phyloP scores from a whole-genome alignment of 2,888 invertebrate species.

The Thecocarcelia acutangulata region DNA sequence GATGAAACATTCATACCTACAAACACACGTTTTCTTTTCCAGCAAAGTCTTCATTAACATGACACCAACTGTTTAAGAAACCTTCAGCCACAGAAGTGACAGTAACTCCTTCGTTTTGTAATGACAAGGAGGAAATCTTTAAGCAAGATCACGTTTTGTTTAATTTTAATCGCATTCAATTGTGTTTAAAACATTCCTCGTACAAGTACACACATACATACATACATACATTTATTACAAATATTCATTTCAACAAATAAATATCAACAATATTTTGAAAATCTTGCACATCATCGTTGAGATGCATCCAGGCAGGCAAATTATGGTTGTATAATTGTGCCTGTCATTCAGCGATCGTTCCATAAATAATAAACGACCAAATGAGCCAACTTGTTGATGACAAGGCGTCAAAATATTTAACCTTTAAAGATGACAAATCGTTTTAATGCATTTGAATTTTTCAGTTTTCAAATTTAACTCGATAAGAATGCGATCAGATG shows the following conservation, averaged over 20 bases:
- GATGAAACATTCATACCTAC: not conserved
- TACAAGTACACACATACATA: slow-evolving; percentile 39
- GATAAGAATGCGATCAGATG: slow-evolving; percentile 6
- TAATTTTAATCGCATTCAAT: slow-evolving; percentile 38
- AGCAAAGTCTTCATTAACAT: slow-evolving; percentile 36
- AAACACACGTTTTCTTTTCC: slow-evolving; percentile 1
- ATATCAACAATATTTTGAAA: slow-evolving; percentile 28
- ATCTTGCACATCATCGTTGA: slow-evolving; percentile 50
- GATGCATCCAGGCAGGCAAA: slow-evolving; percentile 33
- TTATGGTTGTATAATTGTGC: slow-evolving; percentile 10
- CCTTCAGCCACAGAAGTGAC: slow-evolving; percentile 50
- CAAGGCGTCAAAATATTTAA: slow-evolving; percentile 68
- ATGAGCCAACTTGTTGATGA: slow-evolving; percentile 68
- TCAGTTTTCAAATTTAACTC: slow-evolving; percentile 29
- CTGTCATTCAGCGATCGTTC: slow-evolving; percentile 20
- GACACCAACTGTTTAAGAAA: slow-evolving; percentile 27
- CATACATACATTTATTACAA: slow-evolving; percentile 25
- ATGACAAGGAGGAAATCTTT: slow-evolving; percentile 47
- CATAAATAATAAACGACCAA: slow-evolving; percentile 48
- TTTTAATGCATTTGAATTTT: slow-evolving; percentile 7
- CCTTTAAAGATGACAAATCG: slow-evolving; percentile 59
- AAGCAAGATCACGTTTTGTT: slow-evolving; percentile 65
- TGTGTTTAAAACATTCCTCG: slow-evolving; percentile 28
- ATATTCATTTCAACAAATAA: slow-evolving; percentile 40
- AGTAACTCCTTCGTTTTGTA: slow-evolving; percentile 44